Evolutionary conservation across 1,140 invertebrate genomes (phyloP), one percentile per base, ranked within the genome.

Genomic region (Melipona quadrifasciata): DNA sequence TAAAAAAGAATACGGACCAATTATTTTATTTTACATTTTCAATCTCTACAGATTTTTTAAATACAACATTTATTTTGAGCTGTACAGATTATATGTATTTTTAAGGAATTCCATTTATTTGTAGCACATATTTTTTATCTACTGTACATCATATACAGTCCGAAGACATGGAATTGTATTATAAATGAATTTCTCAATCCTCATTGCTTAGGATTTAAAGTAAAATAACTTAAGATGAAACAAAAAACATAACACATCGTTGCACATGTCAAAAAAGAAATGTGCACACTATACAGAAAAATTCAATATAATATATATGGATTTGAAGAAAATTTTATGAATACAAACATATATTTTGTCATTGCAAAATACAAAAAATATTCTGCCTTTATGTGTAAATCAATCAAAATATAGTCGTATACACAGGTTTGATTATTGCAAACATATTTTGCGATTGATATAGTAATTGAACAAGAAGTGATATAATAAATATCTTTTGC

Each of bases 291-390:
- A 58, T 84, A 80, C 34, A 84, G 21, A n/a, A 16, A 84, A 67
- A 74, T 17, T 61, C 27, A 72, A 70, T 73, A 67, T 78, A 21
- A 74, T 61, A 84, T 74, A 80, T 19, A 80, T 19, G 70, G 78
- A 84, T 84, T 84, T 80, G 70, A 80, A 68, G 1, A 80, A 55
- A 80, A 73, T 58, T 47, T 73, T 80, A 51, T 80, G 58, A 73
- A 80, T 74, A 74, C 34, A 68, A 73, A 76, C 34, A 84, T 84
- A 80, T 84, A 84, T 84, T 80, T 84, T 84, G 61, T 84, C 83
- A 84, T 27, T 70, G 55, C 68, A 53, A 68, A 71, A 71, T 67
- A 84, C 16, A 61, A 58, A 67, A 47, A 68, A 79, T 10, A 80
- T 80, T 84, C 21, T 84, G 83, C 78, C 77, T 80, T 80, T 80